Evolutionary conservation across 2,888 invertebrate genomes (phyloP).

Genomic region (Slavum lentiscoides): DNA sequence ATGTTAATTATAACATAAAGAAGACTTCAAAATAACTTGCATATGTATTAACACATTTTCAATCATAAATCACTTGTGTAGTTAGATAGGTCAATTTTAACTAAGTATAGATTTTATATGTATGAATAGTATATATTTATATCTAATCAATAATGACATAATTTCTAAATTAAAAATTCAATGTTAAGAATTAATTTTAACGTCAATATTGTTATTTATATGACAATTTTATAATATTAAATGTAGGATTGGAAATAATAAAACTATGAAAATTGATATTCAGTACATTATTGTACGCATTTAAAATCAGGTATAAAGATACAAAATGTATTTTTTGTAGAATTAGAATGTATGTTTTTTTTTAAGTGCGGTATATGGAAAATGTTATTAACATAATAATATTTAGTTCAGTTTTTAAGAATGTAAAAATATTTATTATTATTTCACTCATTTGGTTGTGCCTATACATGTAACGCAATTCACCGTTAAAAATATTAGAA

Average conservation of each 20-base stretch:
- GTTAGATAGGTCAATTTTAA: neutral
- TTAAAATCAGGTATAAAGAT: conserved; percentile 10
- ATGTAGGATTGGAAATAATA: neutral
- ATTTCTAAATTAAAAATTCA: neutral
- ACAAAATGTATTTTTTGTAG: neutral
- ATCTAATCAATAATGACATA: neutral
- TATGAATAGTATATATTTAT: neutral
- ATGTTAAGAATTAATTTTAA: conserved; percentile 15
- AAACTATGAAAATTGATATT: neutral
- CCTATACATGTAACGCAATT: conserved; percentile 8
- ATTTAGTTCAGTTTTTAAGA: conserved; percentile 15
- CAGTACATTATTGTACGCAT: conserved; percentile 14
- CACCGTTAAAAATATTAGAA: conserved; percentile 28
- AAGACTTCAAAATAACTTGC: neutral
- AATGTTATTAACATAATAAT: conserved; percentile 1
- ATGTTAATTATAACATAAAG: neutral
- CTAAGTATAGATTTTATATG: neutral
- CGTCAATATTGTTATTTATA: neutral
- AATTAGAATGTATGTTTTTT: neutral
- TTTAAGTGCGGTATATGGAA: conserved; percentile 5
- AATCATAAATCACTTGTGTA: neutral
- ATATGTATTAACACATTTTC: conserved; percentile 26
- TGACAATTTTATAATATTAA: neutral
- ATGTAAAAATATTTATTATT: neutral
- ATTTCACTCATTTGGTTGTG: conserved; percentile 42